Conservation (phyloP, 35 echinoderm and acorn worm genomes). For the Heliocidaris erythrogramma region DNA sequence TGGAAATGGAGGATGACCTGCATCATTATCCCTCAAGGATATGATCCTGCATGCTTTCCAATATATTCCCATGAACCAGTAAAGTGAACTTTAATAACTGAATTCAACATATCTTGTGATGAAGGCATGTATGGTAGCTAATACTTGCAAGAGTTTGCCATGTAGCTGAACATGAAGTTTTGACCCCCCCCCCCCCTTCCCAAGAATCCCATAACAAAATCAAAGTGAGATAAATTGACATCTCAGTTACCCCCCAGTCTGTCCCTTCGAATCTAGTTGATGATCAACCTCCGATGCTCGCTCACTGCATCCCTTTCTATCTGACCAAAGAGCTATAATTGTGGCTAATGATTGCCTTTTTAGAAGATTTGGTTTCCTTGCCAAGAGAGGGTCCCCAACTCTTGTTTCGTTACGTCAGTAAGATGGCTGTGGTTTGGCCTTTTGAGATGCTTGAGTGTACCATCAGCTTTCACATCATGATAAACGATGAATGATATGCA, state of each 20-base stretch:
- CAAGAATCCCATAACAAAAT: not conserved
- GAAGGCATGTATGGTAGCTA: not conserved
- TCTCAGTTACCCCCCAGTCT: not conserved
- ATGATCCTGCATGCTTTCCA: too few species aligned
- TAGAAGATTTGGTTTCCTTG: conserved; percentile 9
- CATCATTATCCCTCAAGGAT: too few species aligned
- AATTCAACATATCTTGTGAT: not conserved
- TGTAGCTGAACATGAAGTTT: not conserved
- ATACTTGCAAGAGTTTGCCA: not conserved
- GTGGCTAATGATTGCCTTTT: not conserved
- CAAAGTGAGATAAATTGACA: not conserved
- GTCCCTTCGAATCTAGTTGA: not conserved
- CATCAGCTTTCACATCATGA: not conserved
- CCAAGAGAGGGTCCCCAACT: not conserved
- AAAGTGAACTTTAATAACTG: too few species aligned
- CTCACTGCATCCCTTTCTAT: not conserved
- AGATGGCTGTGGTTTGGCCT: not conserved
- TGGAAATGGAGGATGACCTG: too few species aligned
- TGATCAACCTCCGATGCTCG: not conserved
- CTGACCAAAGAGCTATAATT: not conserved
- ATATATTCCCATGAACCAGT: too few species aligned
- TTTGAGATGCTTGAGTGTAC: not conserved
- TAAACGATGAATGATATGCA: not conserved
- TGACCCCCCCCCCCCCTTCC: too few species aligned
- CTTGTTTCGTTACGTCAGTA: not conserved